Conservation (phyloP, 2,113 vertebrate genomes). For the Pimephales promelas region DNA sequence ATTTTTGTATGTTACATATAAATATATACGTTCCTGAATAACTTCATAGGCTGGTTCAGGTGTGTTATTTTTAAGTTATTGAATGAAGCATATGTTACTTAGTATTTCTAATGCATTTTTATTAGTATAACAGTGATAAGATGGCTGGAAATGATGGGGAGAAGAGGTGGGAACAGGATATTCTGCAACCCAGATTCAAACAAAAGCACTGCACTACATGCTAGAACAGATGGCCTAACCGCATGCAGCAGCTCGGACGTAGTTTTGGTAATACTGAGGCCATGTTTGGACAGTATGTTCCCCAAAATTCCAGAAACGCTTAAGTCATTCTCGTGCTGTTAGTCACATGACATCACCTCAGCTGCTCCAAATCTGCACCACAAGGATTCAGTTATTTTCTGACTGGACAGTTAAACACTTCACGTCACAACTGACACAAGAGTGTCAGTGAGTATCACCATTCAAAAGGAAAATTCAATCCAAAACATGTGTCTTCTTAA, state of each 20-base stretch:
- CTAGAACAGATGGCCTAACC: neutral
- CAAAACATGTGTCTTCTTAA: too few relatives aligned
- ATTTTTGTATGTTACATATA: neutral
- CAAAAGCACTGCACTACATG: too few relatives aligned
- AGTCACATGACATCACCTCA: slow-evolving; percentile 20
- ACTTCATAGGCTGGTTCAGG: too few relatives aligned
- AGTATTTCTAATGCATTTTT: neutral
- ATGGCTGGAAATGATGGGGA: neutral
- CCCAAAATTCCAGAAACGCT: neutral
- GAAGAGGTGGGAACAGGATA: neutral
- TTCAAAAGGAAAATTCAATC: neutral
- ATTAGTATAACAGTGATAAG: neutral
- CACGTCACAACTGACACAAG: neutral
- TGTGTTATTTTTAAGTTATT: too few relatives aligned
- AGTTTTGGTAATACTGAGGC: neutral
- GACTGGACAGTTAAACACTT: neutral
- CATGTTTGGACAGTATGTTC: slow-evolving; percentile 18
- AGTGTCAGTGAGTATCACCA: neutral
- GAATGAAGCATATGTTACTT: too few relatives aligned
- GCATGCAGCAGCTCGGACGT: neutral
- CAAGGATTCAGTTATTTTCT: neutral
- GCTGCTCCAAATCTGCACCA: neutral
- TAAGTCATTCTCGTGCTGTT: slow-evolving; percentile 11
- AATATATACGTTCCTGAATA: too few relatives aligned
- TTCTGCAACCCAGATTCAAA: slow-evolving; percentile 3